Percentiles rank a stretch among this genome's conserved stretches.
These are phyloP conservation scores for Pituophis catenifer DNA, from an alignment of 2,113 vertebrate species.

Conservation along the genomic window DNA sequence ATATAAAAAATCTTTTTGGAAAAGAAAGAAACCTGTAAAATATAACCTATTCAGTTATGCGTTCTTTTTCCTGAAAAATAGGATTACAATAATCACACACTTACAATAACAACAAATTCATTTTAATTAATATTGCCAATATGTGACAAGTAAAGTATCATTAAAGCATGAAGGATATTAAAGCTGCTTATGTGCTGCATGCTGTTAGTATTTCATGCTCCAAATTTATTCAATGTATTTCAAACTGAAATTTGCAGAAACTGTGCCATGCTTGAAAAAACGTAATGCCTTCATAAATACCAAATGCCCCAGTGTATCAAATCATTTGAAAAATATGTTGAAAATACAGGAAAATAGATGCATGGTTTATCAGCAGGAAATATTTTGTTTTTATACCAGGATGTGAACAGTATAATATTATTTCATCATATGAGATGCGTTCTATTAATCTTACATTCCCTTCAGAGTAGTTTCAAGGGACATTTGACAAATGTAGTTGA, in stretches of 20 bases:
- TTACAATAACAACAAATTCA: neutral
- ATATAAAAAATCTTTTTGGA: neutral
- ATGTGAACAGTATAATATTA: neutral
- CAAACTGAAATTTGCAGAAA: neutral
- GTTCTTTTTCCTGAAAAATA: neutral
- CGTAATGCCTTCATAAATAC: neutral
- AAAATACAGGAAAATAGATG: neutral
- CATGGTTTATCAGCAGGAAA: neutral
- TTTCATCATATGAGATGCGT: neutral
- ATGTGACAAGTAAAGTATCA: neutral
- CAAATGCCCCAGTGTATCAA: neutral
- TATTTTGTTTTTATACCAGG: neutral
- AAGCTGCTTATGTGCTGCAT: neutral
- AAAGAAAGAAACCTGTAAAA: neutral
- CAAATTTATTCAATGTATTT: neutral
- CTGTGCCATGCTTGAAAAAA: rapidly evolving
- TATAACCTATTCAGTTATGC: neutral
- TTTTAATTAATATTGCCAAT: neutral
- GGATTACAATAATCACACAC: neutral
- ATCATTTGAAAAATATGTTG: neutral
- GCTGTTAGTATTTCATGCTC: neutral
- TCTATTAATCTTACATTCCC: neutral
- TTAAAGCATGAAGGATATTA: neutral
- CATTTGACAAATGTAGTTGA: neutral
- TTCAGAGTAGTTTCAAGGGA: neutral